Base-by-base conservation (phyloP, 2,888 invertebrate genomes). In the Deroplatys truncata region DNA sequence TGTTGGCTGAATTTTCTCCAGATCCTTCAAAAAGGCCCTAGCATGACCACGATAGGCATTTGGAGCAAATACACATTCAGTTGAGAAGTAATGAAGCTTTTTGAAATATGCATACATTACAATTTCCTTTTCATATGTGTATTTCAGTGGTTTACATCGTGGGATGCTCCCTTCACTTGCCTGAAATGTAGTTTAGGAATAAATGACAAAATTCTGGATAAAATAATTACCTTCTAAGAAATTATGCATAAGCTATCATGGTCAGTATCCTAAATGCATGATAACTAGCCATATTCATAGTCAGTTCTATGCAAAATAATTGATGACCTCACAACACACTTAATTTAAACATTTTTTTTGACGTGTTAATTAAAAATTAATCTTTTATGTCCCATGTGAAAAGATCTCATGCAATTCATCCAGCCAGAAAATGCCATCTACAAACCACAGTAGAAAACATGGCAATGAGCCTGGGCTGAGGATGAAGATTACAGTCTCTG, bases 41-140 rank as follows among this genome's bases (percentile, higher is more conserved):
- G 98, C 98, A 93, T 98, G 97, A 0, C 98, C 98, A 92, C 99
- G 95, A 93, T 99, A 99, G 0, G 99, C 99, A 94, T 99, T 98
- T 0, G 99, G 99, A 2, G 99, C 98, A 94, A 99, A 99, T 86
- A 98, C 96, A 94, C 99, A 99, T 94, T 99, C 99, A 0, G 99
- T 99, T 3, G 99, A 99, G 94, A 99, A 99, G 93, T 99, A 99
- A 15, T 99, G 97, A 49, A 99, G 94, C 92, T 98, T 97, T 93
- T 98, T 98, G 93, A 98, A 99, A 93, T 99, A 98, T 0, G 99
- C 99, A 94, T 99, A 99, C 98, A 99, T 98, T 0, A 99, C 99
- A 92, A 99, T 99, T 94, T 99, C 99, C 93, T 99, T 99, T 93
- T 99, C 99, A 93, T 99, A 99, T 0, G 98, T 97, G 93, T 99